Conservation (phyloP, 2,113 vertebrate genomes). For the Symphodus melops region DNA sequence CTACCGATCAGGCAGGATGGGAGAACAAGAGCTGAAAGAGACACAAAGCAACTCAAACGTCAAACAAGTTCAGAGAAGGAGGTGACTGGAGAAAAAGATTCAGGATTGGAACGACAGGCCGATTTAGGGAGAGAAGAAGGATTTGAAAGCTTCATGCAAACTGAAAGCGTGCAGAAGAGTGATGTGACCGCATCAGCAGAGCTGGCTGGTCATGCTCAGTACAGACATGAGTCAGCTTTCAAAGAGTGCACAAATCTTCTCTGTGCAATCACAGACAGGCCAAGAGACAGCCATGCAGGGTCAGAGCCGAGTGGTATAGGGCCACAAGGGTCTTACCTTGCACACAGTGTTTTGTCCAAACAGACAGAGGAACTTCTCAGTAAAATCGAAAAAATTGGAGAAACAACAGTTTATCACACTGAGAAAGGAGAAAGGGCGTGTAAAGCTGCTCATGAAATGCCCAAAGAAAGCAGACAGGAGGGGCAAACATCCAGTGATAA, state of each 20-base stretch:
- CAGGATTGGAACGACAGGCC: not conserved
- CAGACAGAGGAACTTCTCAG: conserved; percentile 69
- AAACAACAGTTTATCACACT: conserved; percentile 45
- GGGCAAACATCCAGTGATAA: conserved; percentile 8
- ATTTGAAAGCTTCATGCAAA: conserved; percentile 6
- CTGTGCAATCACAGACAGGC: conserved; percentile 35
- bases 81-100: conserved; percentile 43
- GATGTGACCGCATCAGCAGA: not conserved
- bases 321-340: conserved; percentile 32
- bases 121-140: conserved; percentile 40
- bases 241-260: conserved; percentile 55
- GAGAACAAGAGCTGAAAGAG: conserved; percentile 59
- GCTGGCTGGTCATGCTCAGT: not conserved
- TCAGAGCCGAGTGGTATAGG: conserved; percentile 44
- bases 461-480: conserved; percentile 23
- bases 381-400: conserved; percentile 64
- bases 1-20: conserved; percentile 72
- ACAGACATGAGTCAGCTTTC: conserved; percentile 49
- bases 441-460: conserved; percentile 15
- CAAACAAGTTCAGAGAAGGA: conserved; percentile 32
- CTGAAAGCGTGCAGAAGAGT: conserved; percentile 24
- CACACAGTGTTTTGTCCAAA: conserved; percentile 49
- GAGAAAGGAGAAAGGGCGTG: conserved; percentile 35
- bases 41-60: conserved; percentile 6
- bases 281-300: conserved; percentile 23